These are phyloP conservation scores for Drosophila buzzatii DNA, from an alignment of 2,888 invertebrate genomes.

Conservation along the genomic window DNA sequence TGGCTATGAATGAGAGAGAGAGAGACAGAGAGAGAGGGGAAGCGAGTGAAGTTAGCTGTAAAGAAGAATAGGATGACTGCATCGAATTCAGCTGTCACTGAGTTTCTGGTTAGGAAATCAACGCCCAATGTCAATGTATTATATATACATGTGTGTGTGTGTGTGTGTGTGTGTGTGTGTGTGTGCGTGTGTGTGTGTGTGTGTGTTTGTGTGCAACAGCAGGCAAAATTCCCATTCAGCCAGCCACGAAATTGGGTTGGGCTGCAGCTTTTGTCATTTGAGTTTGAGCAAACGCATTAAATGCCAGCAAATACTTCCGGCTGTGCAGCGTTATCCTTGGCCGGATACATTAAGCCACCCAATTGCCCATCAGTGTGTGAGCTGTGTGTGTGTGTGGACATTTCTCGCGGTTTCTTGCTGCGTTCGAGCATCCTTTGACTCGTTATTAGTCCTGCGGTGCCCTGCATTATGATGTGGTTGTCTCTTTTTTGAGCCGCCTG, in stretches of 20 bases:
- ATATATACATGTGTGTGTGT: background rate
- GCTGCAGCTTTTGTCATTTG: constrained; percentile 47
- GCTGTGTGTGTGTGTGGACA: constrained; percentile 31
- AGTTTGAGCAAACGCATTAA: constrained; percentile 72
- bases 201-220: constrained; percentile 10
- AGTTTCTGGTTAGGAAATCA: constrained; percentile 48
- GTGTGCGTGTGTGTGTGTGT: background rate
- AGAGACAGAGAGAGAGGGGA: background rate
- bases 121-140: constrained; percentile 31
- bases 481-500: constrained; percentile 19
- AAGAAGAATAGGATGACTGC: background rate
- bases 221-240: constrained; percentile 33
- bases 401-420: constrained; percentile 46
- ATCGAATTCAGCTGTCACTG: constrained; percentile 43
- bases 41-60: background rate
- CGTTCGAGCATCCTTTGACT: constrained; percentile 29
- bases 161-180: background rate
- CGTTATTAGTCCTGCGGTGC: constrained; percentile 47
- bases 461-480: constrained; percentile 40
- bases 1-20: constrained; percentile 4
- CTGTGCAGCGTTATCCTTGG: constrained; percentile 38
- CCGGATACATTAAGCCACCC: constrained; percentile 66
- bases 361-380: constrained; percentile 13
- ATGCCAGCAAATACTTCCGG: constrained; percentile 74
- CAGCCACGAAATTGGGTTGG: constrained; percentile 10